These are phyloP conservation scores for Macroglossus sobrinus DNA, from an alignment of 2,113 vertebrate genomes.

Conservation along the genomic window DNA sequence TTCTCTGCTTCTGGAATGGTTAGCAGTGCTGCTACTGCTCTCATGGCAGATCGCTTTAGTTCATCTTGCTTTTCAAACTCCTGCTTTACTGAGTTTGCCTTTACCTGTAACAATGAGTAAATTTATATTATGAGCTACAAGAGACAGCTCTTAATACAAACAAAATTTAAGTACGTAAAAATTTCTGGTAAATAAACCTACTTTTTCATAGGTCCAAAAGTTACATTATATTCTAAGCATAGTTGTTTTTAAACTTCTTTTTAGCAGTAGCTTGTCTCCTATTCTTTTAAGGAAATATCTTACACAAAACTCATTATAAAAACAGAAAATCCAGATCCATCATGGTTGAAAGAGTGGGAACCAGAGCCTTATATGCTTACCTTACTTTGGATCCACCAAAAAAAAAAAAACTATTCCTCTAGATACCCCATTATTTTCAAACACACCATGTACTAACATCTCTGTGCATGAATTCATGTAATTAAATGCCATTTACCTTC, in stretches of 20 bases:
- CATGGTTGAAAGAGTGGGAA: not conserved
- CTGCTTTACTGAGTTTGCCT: conserved; percentile 98
- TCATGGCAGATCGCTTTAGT: conserved; percentile 97
- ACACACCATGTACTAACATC: not conserved
- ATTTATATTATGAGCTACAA: conserved; percentile 19
- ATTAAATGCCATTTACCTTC: not conserved
- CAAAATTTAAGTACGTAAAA: not conserved
- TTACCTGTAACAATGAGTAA: conserved; percentile 85
- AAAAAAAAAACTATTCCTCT: not conserved
- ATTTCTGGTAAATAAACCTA: not conserved
- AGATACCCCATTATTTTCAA: not conserved
- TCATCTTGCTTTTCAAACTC: conserved; percentile 99
- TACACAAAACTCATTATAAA: not conserved
- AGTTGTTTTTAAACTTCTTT: not conserved
- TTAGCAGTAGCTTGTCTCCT: not conserved
- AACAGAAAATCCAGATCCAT: not conserved
- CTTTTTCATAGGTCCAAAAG: not conserved
- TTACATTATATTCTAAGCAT: not conserved
- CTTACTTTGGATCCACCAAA: not conserved
- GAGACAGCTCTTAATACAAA: not conserved
- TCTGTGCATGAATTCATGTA: not conserved
- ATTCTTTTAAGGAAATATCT: not conserved
- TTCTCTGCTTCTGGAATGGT: conserved; percentile 99
- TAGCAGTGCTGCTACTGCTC: conserved; percentile 96
- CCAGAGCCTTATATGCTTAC: not conserved